phyloP scores from a whole-genome alignment of 2,113 vertebrate genomes.

The Varanus komodoensis region DNA sequence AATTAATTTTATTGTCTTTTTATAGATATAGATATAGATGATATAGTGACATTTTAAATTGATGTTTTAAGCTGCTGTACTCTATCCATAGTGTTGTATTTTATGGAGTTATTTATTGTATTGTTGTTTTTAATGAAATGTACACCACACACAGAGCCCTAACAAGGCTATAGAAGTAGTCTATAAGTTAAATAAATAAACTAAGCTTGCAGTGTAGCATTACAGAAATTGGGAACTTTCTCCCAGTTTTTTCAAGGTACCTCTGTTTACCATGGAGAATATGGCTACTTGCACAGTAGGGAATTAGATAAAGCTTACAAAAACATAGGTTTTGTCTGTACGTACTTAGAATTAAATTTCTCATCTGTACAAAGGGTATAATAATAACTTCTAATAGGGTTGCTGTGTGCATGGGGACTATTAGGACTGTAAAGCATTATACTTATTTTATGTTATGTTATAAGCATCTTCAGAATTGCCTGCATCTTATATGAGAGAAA shows the following conservation, averaged over 20 bases:
- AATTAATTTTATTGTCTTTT: too few relatives aligned
- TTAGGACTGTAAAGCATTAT: background rate
- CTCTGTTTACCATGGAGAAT: background rate
- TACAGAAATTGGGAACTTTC: background rate
- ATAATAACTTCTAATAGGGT: background rate
- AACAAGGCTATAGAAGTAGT: too few relatives aligned
- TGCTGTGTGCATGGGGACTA: background rate
- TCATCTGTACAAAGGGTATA: background rate
- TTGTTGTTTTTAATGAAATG: too few relatives aligned
- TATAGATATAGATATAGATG: too few relatives aligned
- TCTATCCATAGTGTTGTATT: too few relatives aligned
- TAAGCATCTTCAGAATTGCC: too few relatives aligned
- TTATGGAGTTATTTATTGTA: too few relatives aligned
- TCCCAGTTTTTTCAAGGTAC: background rate
- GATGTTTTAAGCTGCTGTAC: too few relatives aligned
- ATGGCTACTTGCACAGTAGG: background rate
- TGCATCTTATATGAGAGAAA: too few relatives aligned
- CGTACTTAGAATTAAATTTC: background rate
- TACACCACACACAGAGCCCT: too few relatives aligned
- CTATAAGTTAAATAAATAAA: too few relatives aligned
- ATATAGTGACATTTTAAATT: too few relatives aligned
- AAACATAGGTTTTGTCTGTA: background rate
- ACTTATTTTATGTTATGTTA: background rate
- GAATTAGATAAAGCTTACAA: background rate
- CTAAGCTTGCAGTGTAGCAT: background rate